These are phyloP conservation scores for Stigmatopora nigra DNA, from an alignment of 2,113 vertebrate species.

Conservation along the genomic window DNA sequence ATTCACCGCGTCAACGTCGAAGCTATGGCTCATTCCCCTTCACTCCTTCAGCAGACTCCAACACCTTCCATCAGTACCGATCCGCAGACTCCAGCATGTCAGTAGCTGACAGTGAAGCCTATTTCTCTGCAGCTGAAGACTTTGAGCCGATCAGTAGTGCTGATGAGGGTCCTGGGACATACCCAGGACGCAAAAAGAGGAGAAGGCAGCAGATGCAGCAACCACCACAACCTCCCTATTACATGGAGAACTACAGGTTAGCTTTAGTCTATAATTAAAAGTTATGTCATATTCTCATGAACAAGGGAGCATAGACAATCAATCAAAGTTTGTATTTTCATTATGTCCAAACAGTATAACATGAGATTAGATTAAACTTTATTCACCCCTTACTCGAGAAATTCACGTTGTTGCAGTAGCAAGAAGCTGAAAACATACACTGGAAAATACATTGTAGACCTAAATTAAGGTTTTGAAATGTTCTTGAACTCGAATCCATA, in stretches of 20 bases:
- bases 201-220: constrained; percentile 77
- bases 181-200: constrained; percentile 90
- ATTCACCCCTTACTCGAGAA: no score
- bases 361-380: no score
- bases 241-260: constrained; percentile 68
- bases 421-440: no score
- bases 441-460: no score
- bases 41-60: constrained; percentile 90
- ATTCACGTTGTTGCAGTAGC: no score
- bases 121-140: constrained; percentile 94
- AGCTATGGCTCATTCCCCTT: constrained; percentile 96
- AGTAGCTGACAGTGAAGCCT: constrained; percentile 94
- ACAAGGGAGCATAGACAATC: constrained; percentile 17
- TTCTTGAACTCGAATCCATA: no score
- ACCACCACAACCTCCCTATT: constrained; percentile 76
- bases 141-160: constrained; percentile 92
- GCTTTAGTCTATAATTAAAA: background rate
- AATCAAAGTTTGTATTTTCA: constrained; percentile 17
- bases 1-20: constrained; percentile 87
- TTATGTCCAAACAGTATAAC: constrained; percentile 16
- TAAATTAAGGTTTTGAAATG: no score
- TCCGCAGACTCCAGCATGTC: constrained; percentile 96
- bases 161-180: constrained; percentile 94
- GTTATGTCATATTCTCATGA: background rate
- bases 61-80: constrained; percentile 93